phyloP scores from a whole-genome alignment of 2,113 vertebrate genomes.

The Corythornis vintsioides region DNA sequence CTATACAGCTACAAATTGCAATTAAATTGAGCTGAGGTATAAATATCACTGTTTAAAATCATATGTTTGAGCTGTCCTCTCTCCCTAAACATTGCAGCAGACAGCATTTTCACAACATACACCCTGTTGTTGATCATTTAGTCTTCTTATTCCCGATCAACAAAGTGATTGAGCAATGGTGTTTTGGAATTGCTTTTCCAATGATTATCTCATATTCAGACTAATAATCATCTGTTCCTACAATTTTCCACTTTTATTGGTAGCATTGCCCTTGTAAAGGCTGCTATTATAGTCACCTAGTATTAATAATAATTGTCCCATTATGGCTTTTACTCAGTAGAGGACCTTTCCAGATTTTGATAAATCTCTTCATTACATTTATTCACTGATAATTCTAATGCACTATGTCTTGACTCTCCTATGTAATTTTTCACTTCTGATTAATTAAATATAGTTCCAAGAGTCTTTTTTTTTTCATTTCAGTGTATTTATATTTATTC shows the following conservation, averaged over 20 bases:
- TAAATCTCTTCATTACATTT: slow-evolving; percentile 41
- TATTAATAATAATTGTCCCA: slow-evolving; percentile 29
- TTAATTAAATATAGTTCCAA: neutral
- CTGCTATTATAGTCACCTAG: neutral
- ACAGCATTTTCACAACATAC: neutral
- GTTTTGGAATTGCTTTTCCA: slow-evolving; percentile 12
- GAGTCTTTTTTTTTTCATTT: neutral
- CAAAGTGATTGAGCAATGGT: neutral
- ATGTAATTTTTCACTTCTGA: neutral
- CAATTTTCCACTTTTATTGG: slow-evolving; percentile 32
- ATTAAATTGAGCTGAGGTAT: neutral
- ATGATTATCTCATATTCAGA: slow-evolving; percentile 9
- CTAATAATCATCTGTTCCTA: neutral
- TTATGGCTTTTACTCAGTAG: slow-evolving; percentile 25
- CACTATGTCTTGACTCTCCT: neutral
- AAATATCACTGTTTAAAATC: neutral
- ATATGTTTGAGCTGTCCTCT: neutral
- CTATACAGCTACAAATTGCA: neutral
- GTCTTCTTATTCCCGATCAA: neutral
- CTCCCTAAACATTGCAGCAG: neutral
- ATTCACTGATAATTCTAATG: slow-evolving; percentile 47
- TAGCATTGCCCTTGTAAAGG: slow-evolving; percentile 38
- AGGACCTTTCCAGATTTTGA: slow-evolving; percentile 44
- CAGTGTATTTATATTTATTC: neutral
- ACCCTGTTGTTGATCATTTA: neutral